Percentiles rank a stretch among this genome's conserved stretches.
Conservation (phyloP, 2,888 invertebrate species). For the Meliscaeva auricollis region DNA sequence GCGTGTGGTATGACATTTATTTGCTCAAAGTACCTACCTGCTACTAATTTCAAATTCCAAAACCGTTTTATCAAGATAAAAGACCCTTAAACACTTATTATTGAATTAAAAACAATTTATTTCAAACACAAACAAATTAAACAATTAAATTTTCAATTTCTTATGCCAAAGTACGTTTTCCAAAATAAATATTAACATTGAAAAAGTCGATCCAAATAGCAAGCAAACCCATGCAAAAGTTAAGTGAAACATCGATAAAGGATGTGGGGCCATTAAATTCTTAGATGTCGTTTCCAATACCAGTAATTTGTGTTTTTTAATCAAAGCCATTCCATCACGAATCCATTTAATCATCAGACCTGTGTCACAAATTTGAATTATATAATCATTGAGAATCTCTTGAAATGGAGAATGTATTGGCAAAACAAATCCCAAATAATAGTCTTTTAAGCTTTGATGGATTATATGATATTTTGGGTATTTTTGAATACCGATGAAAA, state of each 20-base stretch:
- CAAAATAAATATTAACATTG: not conserved
- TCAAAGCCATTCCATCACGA: not conserved
- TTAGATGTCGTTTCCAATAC: not conserved
- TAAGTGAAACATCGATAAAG: not conserved
- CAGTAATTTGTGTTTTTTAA: not conserved
- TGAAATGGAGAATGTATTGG: not conserved
- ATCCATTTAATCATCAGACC: conserved; percentile 34
- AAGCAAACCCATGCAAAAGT: not conserved
- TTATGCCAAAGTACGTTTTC: not conserved
- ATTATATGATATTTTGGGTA: not conserved
- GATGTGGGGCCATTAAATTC: not conserved
- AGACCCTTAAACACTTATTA: too few relatives aligned
- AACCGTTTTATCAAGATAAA: too few relatives aligned
- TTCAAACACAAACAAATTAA: not conserved
- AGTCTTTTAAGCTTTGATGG: not conserved
- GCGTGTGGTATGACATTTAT: too few relatives aligned
- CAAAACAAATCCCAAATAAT: not conserved
- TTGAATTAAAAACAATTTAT: too few relatives aligned
- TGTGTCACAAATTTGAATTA: not conserved
- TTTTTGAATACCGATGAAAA: not conserved
- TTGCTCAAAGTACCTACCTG: too few relatives aligned
- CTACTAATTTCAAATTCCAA: too few relatives aligned
- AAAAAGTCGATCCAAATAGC: not conserved
- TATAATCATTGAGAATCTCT: conserved; percentile 2
- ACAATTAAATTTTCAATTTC: not conserved